phyloP scores from a whole-genome alignment of 1,140 invertebrate species.

The Pentalonia nigronervosa region DNA sequence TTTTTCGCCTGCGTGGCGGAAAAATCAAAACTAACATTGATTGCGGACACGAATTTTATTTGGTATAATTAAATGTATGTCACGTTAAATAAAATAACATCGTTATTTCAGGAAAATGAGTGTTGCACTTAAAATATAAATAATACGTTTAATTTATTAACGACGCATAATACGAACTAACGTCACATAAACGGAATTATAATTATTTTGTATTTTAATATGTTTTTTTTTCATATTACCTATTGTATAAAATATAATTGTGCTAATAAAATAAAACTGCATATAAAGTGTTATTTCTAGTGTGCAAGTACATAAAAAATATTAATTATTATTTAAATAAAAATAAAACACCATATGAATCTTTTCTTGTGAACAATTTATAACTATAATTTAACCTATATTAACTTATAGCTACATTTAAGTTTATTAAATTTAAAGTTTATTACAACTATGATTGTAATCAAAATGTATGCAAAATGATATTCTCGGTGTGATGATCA shows the following conservation, averaged over 20 bases:
- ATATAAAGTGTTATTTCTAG: not conserved
- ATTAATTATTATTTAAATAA: not conserved
- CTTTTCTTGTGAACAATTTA: not conserved
- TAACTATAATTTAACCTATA: not conserved
- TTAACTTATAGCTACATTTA: not conserved
- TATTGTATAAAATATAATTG: too few species aligned
- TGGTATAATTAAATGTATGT: not conserved
- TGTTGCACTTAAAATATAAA: not conserved
- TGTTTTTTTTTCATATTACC: not conserved
- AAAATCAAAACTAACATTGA: slow-evolving; percentile 26
- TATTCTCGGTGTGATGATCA: not conserved
- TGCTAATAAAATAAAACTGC: not conserved
- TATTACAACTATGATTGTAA: not conserved
- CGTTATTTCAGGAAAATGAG: not conserved
- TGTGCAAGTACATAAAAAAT: not conserved
- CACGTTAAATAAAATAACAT: not conserved
- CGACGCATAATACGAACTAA: not conserved
- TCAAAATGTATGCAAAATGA: slow-evolving; percentile 15
- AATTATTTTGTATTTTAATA: not conserved
- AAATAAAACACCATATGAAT: not conserved
- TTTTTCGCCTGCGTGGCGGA: not conserved
- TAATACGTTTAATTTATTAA: slow-evolving; percentile 20
- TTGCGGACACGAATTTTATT: not conserved
- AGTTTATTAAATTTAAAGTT: not conserved
- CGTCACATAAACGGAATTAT: not conserved